A percentile compares a stretch with the other conserved stretches of the same genome.
phyloP scores from a whole-genome alignment of 2,113 vertebrate genomes.

The Gymnogyps californianus region DNA sequence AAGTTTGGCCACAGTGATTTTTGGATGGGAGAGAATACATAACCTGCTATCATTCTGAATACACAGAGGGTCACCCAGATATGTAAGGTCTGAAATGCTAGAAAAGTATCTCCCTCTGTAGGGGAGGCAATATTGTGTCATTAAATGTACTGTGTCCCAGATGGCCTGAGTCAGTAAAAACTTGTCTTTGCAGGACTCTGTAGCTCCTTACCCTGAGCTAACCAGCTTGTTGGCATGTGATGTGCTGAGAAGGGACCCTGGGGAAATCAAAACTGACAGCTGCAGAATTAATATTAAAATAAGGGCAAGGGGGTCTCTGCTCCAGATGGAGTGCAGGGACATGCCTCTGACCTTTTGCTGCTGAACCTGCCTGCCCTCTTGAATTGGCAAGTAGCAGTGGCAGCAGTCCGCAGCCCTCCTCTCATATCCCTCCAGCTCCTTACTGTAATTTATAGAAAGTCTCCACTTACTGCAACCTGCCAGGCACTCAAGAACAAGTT shows the following conservation, averaged over 20 bases:
- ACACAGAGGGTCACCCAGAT: not conserved
- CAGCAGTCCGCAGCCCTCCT: not conserved
- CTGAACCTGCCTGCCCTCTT: not conserved
- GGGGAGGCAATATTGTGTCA: not conserved
- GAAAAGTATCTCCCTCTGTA: not conserved
- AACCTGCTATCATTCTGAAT: not conserved
- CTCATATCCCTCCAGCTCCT: not conserved
- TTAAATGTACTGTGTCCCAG: not conserved
- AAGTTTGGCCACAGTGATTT: not conserved
- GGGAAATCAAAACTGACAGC: not conserved
- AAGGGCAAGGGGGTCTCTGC: not conserved
- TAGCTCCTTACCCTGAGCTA: not conserved
- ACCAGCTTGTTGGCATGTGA: not conserved
- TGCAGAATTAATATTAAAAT: not conserved
- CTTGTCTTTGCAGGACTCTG: not conserved
- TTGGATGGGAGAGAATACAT: not conserved
- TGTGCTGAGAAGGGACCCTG: not conserved
- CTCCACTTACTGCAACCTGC: not conserved
- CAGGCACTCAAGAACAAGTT: not conserved
- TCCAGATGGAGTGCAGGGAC: not conserved
- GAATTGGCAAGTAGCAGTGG: not conserved
- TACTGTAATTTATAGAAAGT: constrained; percentile 1
- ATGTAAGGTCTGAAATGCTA: not conserved
- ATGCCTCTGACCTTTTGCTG: not conserved
- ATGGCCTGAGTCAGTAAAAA: not conserved